Percentiles rank a stretch among this genome's conserved stretches.
Evolutionary conservation across 2,797 vertebrate species (phyloP).

Genomic region (Hybognathus amarus): DNA sequence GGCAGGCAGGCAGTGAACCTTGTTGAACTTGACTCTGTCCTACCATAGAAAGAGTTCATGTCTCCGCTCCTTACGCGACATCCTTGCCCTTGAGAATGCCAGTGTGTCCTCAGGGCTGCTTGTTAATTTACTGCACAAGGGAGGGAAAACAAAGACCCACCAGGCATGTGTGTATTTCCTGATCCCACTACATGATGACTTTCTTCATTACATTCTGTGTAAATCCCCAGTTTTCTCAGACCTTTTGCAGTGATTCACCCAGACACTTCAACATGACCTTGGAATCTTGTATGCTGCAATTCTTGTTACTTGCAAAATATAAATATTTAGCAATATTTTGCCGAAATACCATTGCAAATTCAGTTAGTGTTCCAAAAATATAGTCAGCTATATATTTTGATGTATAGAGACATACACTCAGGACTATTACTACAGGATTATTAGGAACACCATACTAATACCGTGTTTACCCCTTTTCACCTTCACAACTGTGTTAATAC

Average conservation of each 20-base stretch:
- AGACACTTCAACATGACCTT: too few relatives aligned
- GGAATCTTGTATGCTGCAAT: background rate
- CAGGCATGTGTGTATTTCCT: conserved; percentile 23
- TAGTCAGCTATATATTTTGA: background rate
- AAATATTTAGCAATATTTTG: background rate
- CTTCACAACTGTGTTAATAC: too few relatives aligned
- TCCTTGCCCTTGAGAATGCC: conserved; percentile 36
- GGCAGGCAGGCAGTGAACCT: conserved; percentile 67
- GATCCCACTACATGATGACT: background rate
- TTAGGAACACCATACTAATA: too few relatives aligned
- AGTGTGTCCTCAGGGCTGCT: conserved; percentile 17
- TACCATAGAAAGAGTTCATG: background rate
- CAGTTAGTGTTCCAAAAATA: background rate
- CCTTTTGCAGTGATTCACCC: background rate
- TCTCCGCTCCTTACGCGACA: conserved; percentile 11
- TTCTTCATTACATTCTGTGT: conserved; percentile 9
- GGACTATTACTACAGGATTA: too few relatives aligned
- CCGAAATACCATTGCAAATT: background rate
- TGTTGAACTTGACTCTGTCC: conserved; percentile 79
- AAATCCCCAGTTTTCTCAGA: background rate
- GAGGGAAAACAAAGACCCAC: conserved; percentile 12
- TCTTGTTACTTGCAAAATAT: background rate
- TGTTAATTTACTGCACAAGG: conserved; percentile 4
- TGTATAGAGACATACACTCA: background rate
- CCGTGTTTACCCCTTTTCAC: too few relatives aligned